Percentiles rank a stretch among this genome's conserved stretches.
Evolutionary conservation across 2,113 vertebrate species (phyloP).

Genomic region (Daphoenositta chrysoptera): DNA sequence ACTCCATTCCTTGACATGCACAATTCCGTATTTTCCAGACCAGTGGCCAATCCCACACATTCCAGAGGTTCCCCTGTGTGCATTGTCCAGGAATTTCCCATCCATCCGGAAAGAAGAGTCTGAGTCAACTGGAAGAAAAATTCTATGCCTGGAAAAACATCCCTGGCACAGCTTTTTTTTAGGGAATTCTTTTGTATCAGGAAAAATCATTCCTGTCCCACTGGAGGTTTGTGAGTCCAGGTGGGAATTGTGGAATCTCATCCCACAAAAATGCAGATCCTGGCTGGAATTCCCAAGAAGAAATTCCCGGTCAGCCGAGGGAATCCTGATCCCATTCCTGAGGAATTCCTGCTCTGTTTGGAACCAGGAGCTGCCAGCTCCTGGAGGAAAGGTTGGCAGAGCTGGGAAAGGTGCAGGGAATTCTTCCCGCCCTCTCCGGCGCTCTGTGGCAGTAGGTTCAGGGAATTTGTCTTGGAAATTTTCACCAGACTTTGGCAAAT

Average conservation of each 20-base stretch:
- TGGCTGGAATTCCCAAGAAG: neutral
- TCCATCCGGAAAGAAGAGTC: neutral
- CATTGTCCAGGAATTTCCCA: neutral
- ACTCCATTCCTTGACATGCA: neutral
- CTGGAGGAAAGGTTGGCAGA: neutral
- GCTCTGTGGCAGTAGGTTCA: neutral
- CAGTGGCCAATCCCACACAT: neutral
- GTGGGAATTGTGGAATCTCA: neutral
- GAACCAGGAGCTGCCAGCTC: neutral
- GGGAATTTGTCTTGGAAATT: neutral
- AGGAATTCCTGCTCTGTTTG: neutral
- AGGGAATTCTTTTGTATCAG: fast-evolving
- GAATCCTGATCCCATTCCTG: neutral
- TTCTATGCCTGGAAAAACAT: neutral
- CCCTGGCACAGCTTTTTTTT: neutral
- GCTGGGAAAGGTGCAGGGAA: neutral
- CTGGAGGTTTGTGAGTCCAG: neutral
- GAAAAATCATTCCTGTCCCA: fast-evolving
- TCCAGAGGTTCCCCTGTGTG: neutral
- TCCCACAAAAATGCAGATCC: fast-evolving
- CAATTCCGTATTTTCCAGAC: neutral
- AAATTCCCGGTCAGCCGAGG: fast-evolving
- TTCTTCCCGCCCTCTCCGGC: fast-evolving
- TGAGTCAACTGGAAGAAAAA: neutral
- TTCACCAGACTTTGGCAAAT: neutral